Base-by-base conservation (phyloP, 2,888 invertebrate species). In the Tinea semifulvella region DNA sequence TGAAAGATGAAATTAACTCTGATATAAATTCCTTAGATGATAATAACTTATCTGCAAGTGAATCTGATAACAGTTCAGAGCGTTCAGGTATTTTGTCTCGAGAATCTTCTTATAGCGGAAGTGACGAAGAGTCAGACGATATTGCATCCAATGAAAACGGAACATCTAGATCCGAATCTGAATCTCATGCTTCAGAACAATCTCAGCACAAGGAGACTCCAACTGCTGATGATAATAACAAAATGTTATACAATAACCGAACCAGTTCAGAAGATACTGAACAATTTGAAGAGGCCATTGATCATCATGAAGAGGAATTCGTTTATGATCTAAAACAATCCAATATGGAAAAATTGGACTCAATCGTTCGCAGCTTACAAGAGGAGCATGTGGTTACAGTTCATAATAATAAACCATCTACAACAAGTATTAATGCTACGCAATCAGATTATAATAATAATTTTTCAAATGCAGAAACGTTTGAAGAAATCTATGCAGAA, bases 1-100 rank as follows among this genome's bases (percentile, higher is more conserved):
- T 86, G 86, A 85, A 83, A 58, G 84, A 85, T 53, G 86, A 86
- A 74, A 85, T 86, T 26, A 84, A 83, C 60, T 80, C 76, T 18
- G 84, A 84, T 55, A 85, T 86, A 53, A 84, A 82, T 56, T 79
- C 76, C n/a, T 61, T 74, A 20, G 69, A 69, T 49, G 72, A 65
- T 17, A 63, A 63, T 47, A 77, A 75, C 47, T 68, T 75, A 11
- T 79, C 77, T 45, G 75, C 73, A 43, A 82, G 81, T 53, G 81
- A 82, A 54, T 68, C 70, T 20, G 83, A 66, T 17, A 56, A 58
- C 22, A 70, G 63, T 55, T 63, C 67, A 11, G 61, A 66, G 50
- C 64, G 64, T 20, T 60, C 61, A 8, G 60, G 61, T 43, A 53
- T 56, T 43, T 60, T 63, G 11, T 60, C 61, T 25, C 70, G 70